These are phyloP conservation scores for Nemurella pictetii DNA, from an alignment of 2,888 invertebrate species.

Conservation along the genomic window DNA sequence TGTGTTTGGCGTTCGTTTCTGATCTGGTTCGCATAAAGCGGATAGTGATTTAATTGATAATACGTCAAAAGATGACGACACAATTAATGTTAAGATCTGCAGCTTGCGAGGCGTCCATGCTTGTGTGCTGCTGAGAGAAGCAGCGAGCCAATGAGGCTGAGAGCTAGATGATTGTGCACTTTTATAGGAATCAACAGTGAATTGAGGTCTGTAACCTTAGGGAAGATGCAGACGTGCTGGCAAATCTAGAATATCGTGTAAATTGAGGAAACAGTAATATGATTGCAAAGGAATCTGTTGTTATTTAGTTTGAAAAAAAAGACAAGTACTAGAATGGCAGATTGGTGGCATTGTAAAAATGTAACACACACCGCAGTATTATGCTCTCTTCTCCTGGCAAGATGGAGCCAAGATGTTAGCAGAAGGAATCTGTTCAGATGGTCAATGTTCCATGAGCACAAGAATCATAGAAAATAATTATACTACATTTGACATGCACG, in stretches of 20 bases:
- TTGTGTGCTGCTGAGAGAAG: neutral
- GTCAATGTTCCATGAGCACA: neutral
- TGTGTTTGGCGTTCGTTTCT: slow-evolving; percentile 3
- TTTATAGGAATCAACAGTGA: neutral
- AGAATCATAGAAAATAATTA: neutral
- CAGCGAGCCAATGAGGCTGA: neutral
- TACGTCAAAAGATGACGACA: slow-evolving; percentile 25
- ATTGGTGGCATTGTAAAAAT: neutral
- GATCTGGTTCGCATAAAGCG: slow-evolving; percentile 14
- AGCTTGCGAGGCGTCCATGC: neutral
- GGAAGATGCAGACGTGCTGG: neutral
- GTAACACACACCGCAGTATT: neutral
- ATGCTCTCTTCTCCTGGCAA: neutral
- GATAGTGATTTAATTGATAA: slow-evolving; percentile 28
- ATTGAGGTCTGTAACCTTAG: neutral
- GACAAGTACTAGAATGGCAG: neutral
- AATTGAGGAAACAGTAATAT: neutral
- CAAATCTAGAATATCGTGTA: neutral
- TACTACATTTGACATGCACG: neutral
- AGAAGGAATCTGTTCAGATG: neutral
- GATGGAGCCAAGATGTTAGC: neutral
- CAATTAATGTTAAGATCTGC: slow-evolving; percentile 9
- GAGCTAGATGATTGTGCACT: neutral
- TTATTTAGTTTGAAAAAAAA: neutral
- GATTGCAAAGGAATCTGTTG: neutral